Percentiles rank a stretch among this genome's conserved stretches.
Conservation (phyloP, 2,797 vertebrate genomes). For the Neopelma chrysocephalum region DNA sequence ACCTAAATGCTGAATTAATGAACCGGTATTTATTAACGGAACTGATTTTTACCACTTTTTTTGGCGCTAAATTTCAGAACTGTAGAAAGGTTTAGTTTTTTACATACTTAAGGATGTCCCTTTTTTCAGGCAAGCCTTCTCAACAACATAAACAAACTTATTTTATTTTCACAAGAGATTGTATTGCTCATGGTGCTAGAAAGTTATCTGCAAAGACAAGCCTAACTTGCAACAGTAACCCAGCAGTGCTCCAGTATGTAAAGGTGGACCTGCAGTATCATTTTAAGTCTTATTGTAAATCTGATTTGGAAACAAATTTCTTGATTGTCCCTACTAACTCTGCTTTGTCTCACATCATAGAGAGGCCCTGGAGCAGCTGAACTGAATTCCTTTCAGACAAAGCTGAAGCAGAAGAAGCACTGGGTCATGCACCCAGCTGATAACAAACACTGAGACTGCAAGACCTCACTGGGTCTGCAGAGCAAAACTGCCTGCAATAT, state of each 20-base stretch:
- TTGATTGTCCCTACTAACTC: neutral
- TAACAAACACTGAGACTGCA: accelerated
- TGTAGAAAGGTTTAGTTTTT: neutral
- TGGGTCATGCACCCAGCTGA: neutral
- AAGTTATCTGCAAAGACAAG: neutral
- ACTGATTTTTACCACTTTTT: neutral
- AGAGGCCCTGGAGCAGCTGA: neutral
- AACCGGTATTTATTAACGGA: neutral
- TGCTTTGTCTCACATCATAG: accelerated
- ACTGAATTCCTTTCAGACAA: neutral
- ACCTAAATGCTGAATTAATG: neutral
- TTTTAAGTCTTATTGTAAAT: neutral
- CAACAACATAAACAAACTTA: neutral
- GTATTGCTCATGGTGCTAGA: neutral
- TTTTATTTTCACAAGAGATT: neutral
- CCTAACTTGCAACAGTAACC: neutral
- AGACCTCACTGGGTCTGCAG: neutral
- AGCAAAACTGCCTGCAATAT: neutral
- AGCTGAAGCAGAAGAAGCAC: neutral
- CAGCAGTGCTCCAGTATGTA: neutral
- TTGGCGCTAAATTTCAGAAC: neutral
- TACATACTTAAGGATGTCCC: neutral
- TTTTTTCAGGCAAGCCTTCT: neutral
- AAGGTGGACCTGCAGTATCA: neutral
- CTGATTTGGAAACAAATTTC: neutral